These are phyloP conservation scores for Oxyscelio sp. DNA, from an alignment of 2,888 invertebrate genomes.

Conservation along the genomic window DNA sequence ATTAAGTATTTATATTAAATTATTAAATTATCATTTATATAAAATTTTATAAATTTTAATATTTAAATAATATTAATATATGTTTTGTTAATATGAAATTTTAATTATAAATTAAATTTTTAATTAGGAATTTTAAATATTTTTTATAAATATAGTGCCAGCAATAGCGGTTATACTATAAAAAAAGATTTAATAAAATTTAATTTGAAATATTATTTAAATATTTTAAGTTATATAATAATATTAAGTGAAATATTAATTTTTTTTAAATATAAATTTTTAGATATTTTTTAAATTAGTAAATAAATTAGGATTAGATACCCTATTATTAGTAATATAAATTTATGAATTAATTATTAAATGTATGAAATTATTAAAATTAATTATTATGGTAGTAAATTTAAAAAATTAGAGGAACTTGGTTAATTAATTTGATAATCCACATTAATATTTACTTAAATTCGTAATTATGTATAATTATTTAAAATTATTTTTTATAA, in stretches of 20 bases:
- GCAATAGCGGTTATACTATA: slow-evolving; percentile 87
- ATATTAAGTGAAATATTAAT: slow-evolving; percentile 88
- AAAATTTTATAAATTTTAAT: not conserved
- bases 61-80: too few relatives aligned
- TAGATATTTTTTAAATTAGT: slow-evolving; percentile 84
- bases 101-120: too few relatives aligned
- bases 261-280: slow-evolving; percentile 89
- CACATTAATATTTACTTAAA: slow-evolving; percentile 55
- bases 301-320: slow-evolving; percentile 89
- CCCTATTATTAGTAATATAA: slow-evolving; percentile 89
- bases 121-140: slow-evolving; percentile 90
- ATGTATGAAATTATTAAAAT: slow-evolving; percentile 88
- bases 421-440: slow-evolving; percentile 59
- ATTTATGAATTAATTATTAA: slow-evolving; percentile 89
- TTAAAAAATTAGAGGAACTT: slow-evolving; percentile 64
- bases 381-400: slow-evolving; percentile 78
- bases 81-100: too few relatives aligned
- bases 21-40: not conserved
- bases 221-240: slow-evolving; percentile 88
- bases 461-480: slow-evolving; percentile 68
- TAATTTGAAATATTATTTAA: slow-evolving; percentile 92
- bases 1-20: not conserved
- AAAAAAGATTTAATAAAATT: slow-evolving; percentile 89
- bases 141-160: slow-evolving; percentile 90
- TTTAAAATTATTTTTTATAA: slow-evolving; percentile 67